phyloP scores from a whole-genome alignment of 2,888 invertebrate genomes.

The Drosophila quinaria region DNA sequence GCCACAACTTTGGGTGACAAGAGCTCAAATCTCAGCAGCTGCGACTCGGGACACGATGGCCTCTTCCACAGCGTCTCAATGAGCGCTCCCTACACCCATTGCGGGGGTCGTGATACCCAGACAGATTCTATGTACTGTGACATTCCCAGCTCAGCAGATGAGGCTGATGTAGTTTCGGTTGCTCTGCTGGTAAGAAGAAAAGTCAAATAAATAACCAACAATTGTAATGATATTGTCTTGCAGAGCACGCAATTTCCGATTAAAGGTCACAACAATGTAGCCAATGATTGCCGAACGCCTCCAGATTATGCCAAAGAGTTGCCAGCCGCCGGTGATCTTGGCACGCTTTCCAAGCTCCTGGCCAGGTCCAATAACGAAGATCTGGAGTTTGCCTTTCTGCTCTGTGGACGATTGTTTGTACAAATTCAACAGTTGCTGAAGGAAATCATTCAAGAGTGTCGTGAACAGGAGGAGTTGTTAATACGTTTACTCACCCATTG shows the following conservation, averaged over 20 bases:
- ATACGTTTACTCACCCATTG: slow-evolving; percentile 91
- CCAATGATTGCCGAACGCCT: slow-evolving; percentile 44
- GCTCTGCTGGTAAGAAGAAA: slow-evolving; percentile 49
- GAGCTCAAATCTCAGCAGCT: slow-evolving; percentile 78
- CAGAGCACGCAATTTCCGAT: slow-evolving; percentile 63
- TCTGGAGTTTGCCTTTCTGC: slow-evolving; percentile 89
- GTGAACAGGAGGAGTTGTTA: slow-evolving; percentile 84
- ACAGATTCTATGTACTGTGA: slow-evolving; percentile 74
- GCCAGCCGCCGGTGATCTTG: slow-evolving; percentile 54
- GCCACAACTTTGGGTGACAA: slow-evolving; percentile 72
- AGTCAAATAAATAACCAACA: neutral
- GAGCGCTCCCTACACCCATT: slow-evolving; percentile 56
- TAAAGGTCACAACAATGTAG: slow-evolving; percentile 43
- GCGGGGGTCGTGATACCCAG: slow-evolving; percentile 43
- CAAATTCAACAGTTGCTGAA: slow-evolving; percentile 93
- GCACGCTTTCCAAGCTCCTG: slow-evolving; percentile 45
- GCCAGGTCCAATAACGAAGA: slow-evolving; percentile 88
- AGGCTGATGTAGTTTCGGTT: slow-evolving; percentile 59
- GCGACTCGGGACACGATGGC: slow-evolving; percentile 84
- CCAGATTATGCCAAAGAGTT: slow-evolving; percentile 64
- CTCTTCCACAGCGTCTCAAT: slow-evolving; percentile 79
- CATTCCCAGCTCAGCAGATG: slow-evolving; percentile 71
- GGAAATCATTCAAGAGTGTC: slow-evolving; percentile 90
- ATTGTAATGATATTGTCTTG: slow-evolving; percentile 1
- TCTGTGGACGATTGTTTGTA: slow-evolving; percentile 54